These are phyloP conservation scores for Anableps anableps DNA, from an alignment of 2,797 vertebrate species.

Conservation along the genomic window DNA sequence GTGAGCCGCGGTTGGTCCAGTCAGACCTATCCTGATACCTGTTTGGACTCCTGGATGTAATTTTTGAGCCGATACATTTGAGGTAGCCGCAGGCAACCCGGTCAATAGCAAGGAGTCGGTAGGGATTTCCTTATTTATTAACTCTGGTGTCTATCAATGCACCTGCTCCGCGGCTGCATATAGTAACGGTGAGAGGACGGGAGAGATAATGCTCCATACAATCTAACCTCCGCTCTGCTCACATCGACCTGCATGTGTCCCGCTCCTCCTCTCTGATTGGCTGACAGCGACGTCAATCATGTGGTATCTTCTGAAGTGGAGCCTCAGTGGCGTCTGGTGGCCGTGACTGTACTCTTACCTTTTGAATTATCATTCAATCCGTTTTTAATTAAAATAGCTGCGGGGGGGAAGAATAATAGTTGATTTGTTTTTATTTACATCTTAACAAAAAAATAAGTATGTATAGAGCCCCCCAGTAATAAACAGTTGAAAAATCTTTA, in stretches of 20 bases:
- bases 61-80: conserved; percentile 13
- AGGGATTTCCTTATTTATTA: neutral
- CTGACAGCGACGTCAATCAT: conserved; percentile 68
- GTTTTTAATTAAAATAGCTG: neutral
- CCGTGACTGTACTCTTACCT: conserved; percentile 36
- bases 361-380: neutral
- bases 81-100: conserved; percentile 42
- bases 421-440: neutral
- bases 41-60: conserved; percentile 41
- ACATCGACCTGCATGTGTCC: conserved; percentile 37
- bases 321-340: conserved; percentile 51
- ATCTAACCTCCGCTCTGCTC: conserved; percentile 71
- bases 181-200: conserved; percentile 36
- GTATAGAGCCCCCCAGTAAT: too few relatives aligned
- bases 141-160: conserved; percentile 15
- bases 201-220: conserved; percentile 52
- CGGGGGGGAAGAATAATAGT: neutral
- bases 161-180: conserved; percentile 57
- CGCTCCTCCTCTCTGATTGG: conserved; percentile 73
- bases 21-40: conserved; percentile 52
- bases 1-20: conserved; percentile 37
- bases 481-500: neutral
- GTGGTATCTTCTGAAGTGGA: conserved; percentile 31
- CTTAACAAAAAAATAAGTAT: neutral
- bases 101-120: conserved; percentile 7